phyloP scores from a whole-genome alignment of 2,888 invertebrate species.

The Biston betularia region DNA sequence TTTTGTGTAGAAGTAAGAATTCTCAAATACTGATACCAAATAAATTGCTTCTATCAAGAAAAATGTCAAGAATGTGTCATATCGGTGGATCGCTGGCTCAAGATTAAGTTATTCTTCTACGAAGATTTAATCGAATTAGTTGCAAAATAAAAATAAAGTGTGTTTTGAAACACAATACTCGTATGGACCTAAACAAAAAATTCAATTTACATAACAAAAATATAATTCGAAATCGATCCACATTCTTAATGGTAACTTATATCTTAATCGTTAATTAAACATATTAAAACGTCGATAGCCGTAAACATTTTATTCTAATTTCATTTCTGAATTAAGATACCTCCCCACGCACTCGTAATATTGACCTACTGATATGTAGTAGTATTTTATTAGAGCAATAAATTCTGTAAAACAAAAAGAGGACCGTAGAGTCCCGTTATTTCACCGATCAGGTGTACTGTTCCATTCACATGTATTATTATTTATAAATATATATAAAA shows the following conservation, averaged over 20 bases:
- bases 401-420: constrained; percentile 60
- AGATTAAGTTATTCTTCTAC: too few relatives aligned
- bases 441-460: constrained; percentile 56
- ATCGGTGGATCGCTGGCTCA: too few relatives aligned
- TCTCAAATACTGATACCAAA: too few relatives aligned
- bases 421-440: constrained; percentile 60
- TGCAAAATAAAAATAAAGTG: constrained; percentile 10
- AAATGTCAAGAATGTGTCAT: too few relatives aligned
- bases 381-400: constrained; percentile 56
- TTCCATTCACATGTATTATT: constrained; percentile 33
- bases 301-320: constrained; percentile 43
- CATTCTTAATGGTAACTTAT: constrained; percentile 22
- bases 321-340: constrained; percentile 46
- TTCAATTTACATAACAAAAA: constrained; percentile 9
- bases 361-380: constrained; percentile 50
- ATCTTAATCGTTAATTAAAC: constrained; percentile 25
- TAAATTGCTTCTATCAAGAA: too few relatives aligned
- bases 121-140: not conserved
- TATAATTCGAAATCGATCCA: constrained; percentile 12
- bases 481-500: constrained; percentile 20
- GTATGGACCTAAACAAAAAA: constrained; percentile 7
- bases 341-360: constrained; percentile 48
- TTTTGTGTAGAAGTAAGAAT: too few relatives aligned
- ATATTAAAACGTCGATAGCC: constrained; percentile 39
- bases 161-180: constrained; percentile 9